phyloP scores from a whole-genome alignment of 2,113 vertebrate genomes.

The Nothoprocta perdicaria region DNA sequence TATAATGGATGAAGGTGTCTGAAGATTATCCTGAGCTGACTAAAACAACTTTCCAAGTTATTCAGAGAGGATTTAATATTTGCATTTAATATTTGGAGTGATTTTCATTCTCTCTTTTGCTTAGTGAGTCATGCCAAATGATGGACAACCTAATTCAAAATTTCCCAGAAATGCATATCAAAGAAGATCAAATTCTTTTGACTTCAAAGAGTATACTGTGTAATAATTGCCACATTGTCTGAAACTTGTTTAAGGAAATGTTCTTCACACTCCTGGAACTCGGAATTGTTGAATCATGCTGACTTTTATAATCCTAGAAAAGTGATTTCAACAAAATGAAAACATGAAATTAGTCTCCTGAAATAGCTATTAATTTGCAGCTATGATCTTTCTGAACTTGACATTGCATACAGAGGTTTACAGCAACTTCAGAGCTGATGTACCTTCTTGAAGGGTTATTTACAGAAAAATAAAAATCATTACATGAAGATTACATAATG shows the following conservation, averaged over 20 bases:
- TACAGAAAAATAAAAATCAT: constrained; percentile 7
- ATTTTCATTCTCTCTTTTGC: background rate
- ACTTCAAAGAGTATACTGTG: background rate
- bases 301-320: background rate
- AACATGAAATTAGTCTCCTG: background rate
- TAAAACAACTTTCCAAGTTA: background rate
- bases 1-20: background rate
- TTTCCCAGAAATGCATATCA: background rate
- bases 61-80: background rate
- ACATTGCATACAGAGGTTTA: background rate
- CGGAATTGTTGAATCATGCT: background rate
- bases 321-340: background rate
- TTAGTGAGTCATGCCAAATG: background rate
- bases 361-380: constrained; percentile 45
- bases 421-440: constrained; percentile 23
- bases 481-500: no score
- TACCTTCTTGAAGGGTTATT: background rate
- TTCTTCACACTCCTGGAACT: background rate
- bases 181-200: background rate
- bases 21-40: background rate
- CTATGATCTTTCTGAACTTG: constrained; percentile 3
- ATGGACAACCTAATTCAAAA: background rate
- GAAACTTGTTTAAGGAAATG: constrained; percentile 6
- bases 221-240: constrained; percentile 1
- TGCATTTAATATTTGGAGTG: background rate